These are phyloP conservation scores for Coracias cyanogaster DNA, from an alignment of 2,797 vertebrate species.

Conservation along the genomic window DNA sequence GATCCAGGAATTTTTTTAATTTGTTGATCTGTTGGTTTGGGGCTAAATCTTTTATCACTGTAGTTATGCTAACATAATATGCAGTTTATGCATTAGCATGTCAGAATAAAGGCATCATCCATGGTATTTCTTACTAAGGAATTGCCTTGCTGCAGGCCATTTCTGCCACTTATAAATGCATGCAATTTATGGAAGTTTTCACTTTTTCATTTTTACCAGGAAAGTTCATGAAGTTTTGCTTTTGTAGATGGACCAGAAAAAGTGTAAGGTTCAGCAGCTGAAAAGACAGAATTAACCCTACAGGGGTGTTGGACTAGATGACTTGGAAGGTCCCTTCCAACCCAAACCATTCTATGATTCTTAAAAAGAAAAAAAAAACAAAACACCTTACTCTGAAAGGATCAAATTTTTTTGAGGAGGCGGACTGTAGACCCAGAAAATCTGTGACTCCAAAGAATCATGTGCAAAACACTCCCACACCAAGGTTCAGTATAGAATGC, in stretches of 20 bases:
- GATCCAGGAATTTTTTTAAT: not conserved
- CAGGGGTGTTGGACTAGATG: too few relatives aligned
- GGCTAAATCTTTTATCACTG: not conserved
- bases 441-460: not conserved
- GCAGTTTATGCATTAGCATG: not conserved
- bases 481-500: not conserved
- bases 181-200: not conserved
- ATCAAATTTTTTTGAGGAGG: not conserved
- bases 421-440: not conserved
- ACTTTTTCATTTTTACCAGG: not conserved
- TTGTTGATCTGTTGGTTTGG: not conserved
- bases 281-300: not conserved
- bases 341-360: too few relatives aligned
- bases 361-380: too few relatives aligned
- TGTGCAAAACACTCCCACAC: not conserved
- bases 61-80: not conserved
- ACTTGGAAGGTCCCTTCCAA: too few relatives aligned
- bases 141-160: not conserved
- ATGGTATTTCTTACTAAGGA: not conserved
- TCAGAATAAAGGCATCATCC: not conserved
- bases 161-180: not conserved
- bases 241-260: not conserved
- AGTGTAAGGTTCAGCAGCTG: not conserved
- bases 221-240: not conserved
- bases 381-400: not conserved